These are phyloP conservation scores for Pachypanchax playfairii DNA, from an alignment of 2,113 vertebrate genomes.

Conservation along the genomic window DNA sequence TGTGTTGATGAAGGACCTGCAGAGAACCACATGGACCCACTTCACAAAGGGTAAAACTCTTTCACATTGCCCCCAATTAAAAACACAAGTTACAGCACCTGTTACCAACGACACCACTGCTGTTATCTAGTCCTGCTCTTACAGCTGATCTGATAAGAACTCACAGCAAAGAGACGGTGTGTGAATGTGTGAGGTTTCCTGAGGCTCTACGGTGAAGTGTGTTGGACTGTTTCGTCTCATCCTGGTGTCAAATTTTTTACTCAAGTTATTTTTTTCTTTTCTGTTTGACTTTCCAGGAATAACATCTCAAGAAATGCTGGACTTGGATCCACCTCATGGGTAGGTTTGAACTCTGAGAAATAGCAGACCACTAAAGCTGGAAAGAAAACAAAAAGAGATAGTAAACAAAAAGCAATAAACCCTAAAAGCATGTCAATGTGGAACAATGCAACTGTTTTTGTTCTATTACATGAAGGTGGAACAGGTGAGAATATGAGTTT, in stretches of 20 bases:
- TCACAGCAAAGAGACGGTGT: constrained; percentile 2
- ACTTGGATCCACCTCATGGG: constrained; percentile 32
- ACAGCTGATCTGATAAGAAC: constrained; percentile 31
- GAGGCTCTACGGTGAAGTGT: constrained; percentile 3
- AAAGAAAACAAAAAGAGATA: not conserved
- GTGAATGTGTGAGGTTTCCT: not conserved
- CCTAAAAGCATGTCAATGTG: not conserved
- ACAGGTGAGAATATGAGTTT: not conserved
- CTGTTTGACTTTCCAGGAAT: constrained; percentile 38
- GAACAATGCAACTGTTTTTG: not conserved
- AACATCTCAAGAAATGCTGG: constrained; percentile 40
- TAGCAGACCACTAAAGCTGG: not conserved
- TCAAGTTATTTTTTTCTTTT: not conserved
- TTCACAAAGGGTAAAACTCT: constrained; percentile 79
- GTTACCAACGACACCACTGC: not conserved
- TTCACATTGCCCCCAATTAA: not conserved
- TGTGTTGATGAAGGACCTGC: constrained; percentile 72
- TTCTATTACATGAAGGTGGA: not conserved
- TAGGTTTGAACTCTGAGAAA: constrained; percentile 17
- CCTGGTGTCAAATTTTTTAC: constrained; percentile 15
- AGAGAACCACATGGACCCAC: constrained; percentile 75
- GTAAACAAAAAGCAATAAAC: not conserved
- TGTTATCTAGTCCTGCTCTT: not conserved
- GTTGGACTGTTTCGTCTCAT: not conserved
- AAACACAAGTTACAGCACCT: not conserved